A percentile compares a stretch with the other conserved stretches of the same genome.
Evolutionary conservation across 2,888 invertebrate species (phyloP).

Genomic region (Phengaris alcon): DNA sequence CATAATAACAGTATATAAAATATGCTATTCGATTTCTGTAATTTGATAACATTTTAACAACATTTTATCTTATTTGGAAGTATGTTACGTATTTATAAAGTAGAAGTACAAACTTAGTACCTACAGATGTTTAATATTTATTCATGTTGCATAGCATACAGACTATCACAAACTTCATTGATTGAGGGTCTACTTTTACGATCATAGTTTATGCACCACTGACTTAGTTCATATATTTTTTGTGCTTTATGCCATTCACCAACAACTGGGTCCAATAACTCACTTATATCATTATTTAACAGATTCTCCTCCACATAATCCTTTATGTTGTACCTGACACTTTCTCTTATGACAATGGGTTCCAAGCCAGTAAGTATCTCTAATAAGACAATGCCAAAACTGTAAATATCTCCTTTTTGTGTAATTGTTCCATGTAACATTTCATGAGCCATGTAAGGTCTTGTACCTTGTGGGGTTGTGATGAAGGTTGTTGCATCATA

Average conservation of each 20-base stretch:
- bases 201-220: conserved; percentile 77
- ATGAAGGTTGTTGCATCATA: conserved; percentile 66
- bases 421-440: conserved; percentile 84
- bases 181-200: conserved; percentile 79
- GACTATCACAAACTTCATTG: conserved; percentile 67
- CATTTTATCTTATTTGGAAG: too few species aligned
- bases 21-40: too few species aligned
- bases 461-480: conserved; percentile 81
- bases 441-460: conserved; percentile 89
- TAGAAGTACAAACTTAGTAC: too few species aligned
- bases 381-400: conserved; percentile 87
- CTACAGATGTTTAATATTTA: too few species aligned
- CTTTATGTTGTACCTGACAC: conserved; percentile 65
- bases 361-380: conserved; percentile 85
- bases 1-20: not conserved
- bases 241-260: conserved; percentile 75
- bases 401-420: conserved; percentile 87
- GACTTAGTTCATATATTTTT: conserved; percentile 76
- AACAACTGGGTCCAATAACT: conserved; percentile 78
- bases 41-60: too few species aligned
- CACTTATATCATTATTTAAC: conserved; percentile 68
- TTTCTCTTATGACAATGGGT: conserved; percentile 79
- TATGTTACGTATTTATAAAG: too few species aligned
- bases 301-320: conserved; percentile 76
- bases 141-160: conserved; percentile 41